phyloP scores from a whole-genome alignment of 1,140 invertebrate genomes.

The Camponotus pennsylvanicus region DNA sequence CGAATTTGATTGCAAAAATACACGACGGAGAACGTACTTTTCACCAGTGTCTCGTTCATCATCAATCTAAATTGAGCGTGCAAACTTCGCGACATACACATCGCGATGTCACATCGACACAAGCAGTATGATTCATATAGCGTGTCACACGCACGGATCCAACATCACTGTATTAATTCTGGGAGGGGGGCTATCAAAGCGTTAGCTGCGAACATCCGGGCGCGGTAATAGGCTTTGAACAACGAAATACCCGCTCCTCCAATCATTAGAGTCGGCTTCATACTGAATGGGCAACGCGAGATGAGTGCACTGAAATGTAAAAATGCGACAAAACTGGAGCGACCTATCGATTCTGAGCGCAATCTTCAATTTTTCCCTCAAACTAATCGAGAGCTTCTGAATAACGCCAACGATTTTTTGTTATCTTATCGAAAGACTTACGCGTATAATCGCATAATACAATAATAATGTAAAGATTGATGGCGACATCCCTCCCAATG shows the following conservation, averaged over 20 bases:
- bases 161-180: conserved; percentile 16
- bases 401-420: background rate
- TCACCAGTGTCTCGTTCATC: background rate
- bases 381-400: background rate
- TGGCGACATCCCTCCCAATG: background rate
- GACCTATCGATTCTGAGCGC: background rate
- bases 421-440: conserved; percentile 39
- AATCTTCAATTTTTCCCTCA: background rate
- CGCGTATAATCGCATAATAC: background rate
- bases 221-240: conserved; percentile 69
- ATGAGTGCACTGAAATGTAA: background rate
- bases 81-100: conserved; percentile 3
- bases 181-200: conserved; percentile 61
- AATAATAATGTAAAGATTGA: background rate
- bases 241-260: conserved; percentile 57
- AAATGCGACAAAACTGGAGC: background rate
- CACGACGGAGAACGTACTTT: background rate
- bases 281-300: conserved; percentile 3
- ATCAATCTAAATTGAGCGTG: conserved; percentile 28
- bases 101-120: background rate
- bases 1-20: background rate
- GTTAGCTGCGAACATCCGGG: conserved; percentile 77
- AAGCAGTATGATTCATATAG: conserved; percentile 2
- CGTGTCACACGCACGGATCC: background rate
- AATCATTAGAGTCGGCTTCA: conserved; percentile 45